Evolutionary conservation across 2,888 invertebrate genomes (phyloP).

Genomic region (Oxyteleia sp.): DNA sequence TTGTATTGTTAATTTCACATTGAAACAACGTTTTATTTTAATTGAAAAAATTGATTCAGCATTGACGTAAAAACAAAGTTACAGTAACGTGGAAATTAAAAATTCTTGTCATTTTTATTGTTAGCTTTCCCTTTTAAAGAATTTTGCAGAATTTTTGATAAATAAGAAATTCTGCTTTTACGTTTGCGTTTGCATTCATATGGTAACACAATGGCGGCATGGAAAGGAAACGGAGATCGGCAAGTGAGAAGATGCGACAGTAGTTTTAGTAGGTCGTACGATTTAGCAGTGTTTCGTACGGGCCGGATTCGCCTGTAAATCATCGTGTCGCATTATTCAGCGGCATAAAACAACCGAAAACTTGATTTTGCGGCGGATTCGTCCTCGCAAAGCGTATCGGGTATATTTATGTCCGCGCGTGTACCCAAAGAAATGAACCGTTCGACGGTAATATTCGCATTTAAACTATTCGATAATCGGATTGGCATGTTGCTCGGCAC

Average conservation of each 20-base stretch:
- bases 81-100: too few species aligned
- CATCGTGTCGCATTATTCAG: constrained; percentile 65
- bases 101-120: too few species aligned
- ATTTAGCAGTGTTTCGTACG: constrained; percentile 59
- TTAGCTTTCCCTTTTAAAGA: too few species aligned
- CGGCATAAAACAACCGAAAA: constrained; percentile 59
- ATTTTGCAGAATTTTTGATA: neutral
- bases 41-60: too few species aligned
- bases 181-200: neutral
- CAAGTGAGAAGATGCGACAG: constrained; percentile 40
- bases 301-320: constrained; percentile 31
- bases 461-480: constrained; percentile 67
- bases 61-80: too few species aligned
- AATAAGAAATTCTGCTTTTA: neutral
- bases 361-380: constrained; percentile 50
- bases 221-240: constrained; percentile 48
- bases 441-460: constrained; percentile 35
- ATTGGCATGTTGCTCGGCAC: constrained; percentile 61
- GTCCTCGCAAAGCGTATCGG: constrained; percentile 17
- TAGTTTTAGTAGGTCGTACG: constrained; percentile 71
- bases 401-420: constrained; percentile 35
- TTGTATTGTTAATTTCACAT: too few species aligned
- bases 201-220: constrained; percentile 9
- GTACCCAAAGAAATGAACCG: constrained; percentile 39
- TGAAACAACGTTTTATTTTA: too few species aligned